Conservation (phyloP, 2,113 vertebrate genomes). For the Eublepharis macularius region DNA sequence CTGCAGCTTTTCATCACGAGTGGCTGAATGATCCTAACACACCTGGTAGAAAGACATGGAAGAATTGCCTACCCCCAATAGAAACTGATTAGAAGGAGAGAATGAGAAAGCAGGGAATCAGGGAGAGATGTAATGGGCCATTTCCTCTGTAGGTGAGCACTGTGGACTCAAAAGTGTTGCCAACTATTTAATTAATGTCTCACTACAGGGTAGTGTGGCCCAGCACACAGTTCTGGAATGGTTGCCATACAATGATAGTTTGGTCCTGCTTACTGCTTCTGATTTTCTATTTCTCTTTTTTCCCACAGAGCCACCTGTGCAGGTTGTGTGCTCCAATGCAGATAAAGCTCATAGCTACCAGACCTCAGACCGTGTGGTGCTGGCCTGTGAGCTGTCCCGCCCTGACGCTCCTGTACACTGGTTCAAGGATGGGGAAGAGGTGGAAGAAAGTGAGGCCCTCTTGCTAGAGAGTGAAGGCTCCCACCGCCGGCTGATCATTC, state of each 20-base stretch:
- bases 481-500: conserved; percentile 82
- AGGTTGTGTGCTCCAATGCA: conserved; percentile 82
- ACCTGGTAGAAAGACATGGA: background rate
- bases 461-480: conserved; percentile 83
- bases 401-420: conserved; percentile 77
- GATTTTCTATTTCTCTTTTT: background rate
- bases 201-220: background rate
- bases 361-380: conserved; percentile 81
- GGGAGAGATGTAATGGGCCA: background rate
- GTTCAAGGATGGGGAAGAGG: conserved; percentile 89
- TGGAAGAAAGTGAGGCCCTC: conserved; percentile 69
- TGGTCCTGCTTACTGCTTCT: background rate
- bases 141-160: too few species aligned
- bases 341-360: conserved; percentile 78
- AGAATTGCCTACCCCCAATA: background rate
- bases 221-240: background rate
- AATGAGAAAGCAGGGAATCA: background rate
- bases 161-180: background rate
- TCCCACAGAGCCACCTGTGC: conserved; percentile 82
- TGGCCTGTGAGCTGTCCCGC: conserved; percentile 90
- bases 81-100: background rate
- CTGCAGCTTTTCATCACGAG: background rate
- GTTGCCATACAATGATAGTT: background rate
- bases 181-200: background rate
- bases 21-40: too few species aligned